Conservation (phyloP, 2,888 invertebrate species). For the Chymomyza caudatula region DNA sequence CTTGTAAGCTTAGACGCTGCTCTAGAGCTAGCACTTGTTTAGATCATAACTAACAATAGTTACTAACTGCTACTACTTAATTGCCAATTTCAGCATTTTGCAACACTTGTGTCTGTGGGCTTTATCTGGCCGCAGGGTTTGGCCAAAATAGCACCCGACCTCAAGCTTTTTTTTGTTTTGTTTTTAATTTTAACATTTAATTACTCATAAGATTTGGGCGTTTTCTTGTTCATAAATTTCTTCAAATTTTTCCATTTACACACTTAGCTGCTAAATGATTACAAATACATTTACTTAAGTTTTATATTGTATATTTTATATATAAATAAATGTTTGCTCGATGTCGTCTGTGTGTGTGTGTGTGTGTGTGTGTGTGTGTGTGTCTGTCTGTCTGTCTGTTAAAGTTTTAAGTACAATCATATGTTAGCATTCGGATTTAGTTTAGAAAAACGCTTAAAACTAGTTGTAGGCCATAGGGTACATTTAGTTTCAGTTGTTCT, state of each 20-base stretch:
- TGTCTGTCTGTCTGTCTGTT: background rate
- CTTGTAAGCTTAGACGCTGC: background rate
- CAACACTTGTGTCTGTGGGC: conserved; percentile 16
- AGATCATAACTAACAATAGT: background rate
- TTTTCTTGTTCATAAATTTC: conserved; percentile 69
- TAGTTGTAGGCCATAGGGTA: conserved; percentile 65
- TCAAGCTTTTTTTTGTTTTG: conserved; percentile 24
- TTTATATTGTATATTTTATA: background rate
- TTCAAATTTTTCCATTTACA: conserved; percentile 56
- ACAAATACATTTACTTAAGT: conserved; percentile 19
- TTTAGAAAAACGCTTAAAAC: conserved; percentile 42
- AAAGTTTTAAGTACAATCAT: background rate
- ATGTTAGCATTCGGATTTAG: background rate
- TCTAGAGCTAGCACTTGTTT: background rate
- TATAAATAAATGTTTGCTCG: conserved; percentile 54
- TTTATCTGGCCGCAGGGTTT: background rate
- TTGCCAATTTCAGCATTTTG: conserved; percentile 68
- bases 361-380: conserved; percentile 18
- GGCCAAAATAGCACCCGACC: background rate
- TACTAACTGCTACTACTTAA: conserved; percentile 62
- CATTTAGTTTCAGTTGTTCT: conserved; percentile 37
- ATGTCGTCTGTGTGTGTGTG: conserved; percentile 29
- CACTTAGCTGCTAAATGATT: conserved; percentile 39
- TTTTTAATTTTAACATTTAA: conserved; percentile 32
- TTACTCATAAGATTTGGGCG: conserved; percentile 78